phyloP scores from a whole-genome alignment of 2,113 vertebrate species.

The Uria lomvia region DNA sequence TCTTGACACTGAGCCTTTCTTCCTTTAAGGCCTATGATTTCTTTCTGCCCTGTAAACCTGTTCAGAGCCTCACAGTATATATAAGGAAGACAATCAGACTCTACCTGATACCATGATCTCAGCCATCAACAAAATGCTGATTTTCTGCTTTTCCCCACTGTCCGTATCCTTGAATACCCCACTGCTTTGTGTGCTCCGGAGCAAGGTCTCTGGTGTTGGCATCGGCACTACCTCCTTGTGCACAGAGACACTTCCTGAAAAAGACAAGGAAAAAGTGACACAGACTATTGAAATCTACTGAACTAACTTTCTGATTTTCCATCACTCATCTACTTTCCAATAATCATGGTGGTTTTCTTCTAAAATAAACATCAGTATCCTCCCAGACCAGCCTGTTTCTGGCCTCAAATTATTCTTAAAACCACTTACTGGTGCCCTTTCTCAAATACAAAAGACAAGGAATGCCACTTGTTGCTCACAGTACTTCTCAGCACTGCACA shows the following conservation, averaged over 20 bases:
- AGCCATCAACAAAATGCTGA: constrained; percentile 47
- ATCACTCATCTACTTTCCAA: not conserved
- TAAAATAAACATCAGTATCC: not conserved
- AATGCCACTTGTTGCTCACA: not conserved
- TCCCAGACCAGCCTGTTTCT: not conserved
- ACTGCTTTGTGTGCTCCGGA: not conserved
- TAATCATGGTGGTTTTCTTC: not conserved
- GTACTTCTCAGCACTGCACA: not conserved
- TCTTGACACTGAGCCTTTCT: not conserved
- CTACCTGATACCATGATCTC: constrained; percentile 90
- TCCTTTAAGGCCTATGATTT: not conserved
- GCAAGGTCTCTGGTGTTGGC: not conserved
- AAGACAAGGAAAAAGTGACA: constrained; percentile 6
- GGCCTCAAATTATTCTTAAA: not conserved
- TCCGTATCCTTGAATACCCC: not conserved
- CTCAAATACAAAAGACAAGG: not conserved
- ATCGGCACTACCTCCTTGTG: not conserved
- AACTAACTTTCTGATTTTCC: not conserved
- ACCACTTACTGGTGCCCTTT: not conserved
- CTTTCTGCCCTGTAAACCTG: not conserved
- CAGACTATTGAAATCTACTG: not conserved
- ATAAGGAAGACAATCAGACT: not conserved
- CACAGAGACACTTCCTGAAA: constrained; percentile 20
- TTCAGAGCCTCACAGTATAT: not conserved
- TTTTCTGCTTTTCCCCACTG: not conserved